Conservation (phyloP, 1,140 invertebrate species). For the Macrocentrus cingulum region DNA sequence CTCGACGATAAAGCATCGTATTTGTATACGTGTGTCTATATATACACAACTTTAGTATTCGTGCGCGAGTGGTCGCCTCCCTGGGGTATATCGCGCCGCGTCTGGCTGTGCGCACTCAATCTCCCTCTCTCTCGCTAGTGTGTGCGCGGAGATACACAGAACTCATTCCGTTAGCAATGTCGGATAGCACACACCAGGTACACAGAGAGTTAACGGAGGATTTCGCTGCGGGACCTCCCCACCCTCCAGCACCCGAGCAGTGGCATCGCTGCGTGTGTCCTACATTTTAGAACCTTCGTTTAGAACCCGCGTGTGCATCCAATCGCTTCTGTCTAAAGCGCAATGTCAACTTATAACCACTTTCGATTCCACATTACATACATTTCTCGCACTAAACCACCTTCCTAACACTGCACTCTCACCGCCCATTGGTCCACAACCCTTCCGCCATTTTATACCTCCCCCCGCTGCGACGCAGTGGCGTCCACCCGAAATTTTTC, state of each 20-base stretch:
- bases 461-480: too few relatives aligned
- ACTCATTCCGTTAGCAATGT: conserved; percentile 11
- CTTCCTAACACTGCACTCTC: too few relatives aligned
- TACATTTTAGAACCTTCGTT: conserved; percentile 51
- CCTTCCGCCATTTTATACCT: too few relatives aligned
- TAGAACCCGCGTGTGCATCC: conserved; percentile 15
- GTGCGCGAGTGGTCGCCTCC: neutral
- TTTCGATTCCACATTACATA: too few relatives aligned
- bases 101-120: neutral
- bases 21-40: neutral
- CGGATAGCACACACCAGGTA: conserved; percentile 18
- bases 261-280: conserved; percentile 42
- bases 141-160: neutral
- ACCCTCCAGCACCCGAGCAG: neutral
- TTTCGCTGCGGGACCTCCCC: conserved; percentile 31
- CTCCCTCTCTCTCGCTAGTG: neutral
- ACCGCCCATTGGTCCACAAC: too few relatives aligned
- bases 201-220: conserved; percentile 50
- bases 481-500: too few relatives aligned
- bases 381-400: too few relatives aligned
- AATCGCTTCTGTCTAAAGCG: too few relatives aligned
- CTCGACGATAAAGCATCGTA: conserved; percentile 10
- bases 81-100: conserved; percentile 1
- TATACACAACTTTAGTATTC: conserved; percentile 5
- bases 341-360: too few relatives aligned